Evolutionary conservation across 1,140 invertebrate species (phyloP).

Genomic region (Glossosoma conforme): DNA sequence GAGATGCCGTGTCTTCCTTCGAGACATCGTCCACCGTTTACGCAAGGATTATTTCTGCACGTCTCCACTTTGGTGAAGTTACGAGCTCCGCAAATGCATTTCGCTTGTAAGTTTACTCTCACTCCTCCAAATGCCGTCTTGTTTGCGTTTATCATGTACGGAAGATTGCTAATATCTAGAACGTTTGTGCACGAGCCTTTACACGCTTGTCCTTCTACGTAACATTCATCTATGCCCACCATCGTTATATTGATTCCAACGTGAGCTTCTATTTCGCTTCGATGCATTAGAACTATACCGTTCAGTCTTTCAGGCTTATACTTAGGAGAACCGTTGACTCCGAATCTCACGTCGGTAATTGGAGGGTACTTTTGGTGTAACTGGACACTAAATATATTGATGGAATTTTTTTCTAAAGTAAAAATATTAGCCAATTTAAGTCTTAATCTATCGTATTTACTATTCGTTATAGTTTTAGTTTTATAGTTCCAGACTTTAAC

Average conservation of each 20-base stretch:
- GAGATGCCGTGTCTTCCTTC: constrained; percentile 54
- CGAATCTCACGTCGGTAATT: constrained; percentile 61
- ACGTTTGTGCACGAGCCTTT: constrained; percentile 61
- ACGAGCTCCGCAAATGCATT: constrained; percentile 54
- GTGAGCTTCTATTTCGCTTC: constrained; percentile 57
- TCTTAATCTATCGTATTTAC: constrained; percentile 54
- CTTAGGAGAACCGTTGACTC: constrained; percentile 61
- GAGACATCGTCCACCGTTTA: constrained; percentile 63
- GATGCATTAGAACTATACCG: constrained; percentile 58
- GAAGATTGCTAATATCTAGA: constrained; percentile 56
- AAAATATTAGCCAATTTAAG: constrained; percentile 53
- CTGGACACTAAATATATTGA: constrained; percentile 66
- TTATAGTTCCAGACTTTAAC: constrained; percentile 56
- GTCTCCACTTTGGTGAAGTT: constrained; percentile 50
- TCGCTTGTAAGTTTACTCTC: constrained; percentile 51
- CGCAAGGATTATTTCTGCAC: constrained; percentile 60
- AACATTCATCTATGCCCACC: constrained; percentile 67
- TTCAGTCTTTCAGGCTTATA: constrained; percentile 62
- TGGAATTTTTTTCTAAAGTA: constrained; percentile 52
- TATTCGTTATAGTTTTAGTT: constrained; percentile 25
- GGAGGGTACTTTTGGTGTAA: constrained; percentile 48
- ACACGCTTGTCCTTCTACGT: constrained; percentile 56
- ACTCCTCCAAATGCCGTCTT: constrained; percentile 64
- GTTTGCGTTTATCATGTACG: constrained; percentile 71
- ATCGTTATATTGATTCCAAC: constrained; percentile 63